Evolutionary conservation across 2,888 invertebrate species (phyloP), one percentile per base, ranked within the genome.

Genomic region (Ormyrus nitidulus): DNA sequence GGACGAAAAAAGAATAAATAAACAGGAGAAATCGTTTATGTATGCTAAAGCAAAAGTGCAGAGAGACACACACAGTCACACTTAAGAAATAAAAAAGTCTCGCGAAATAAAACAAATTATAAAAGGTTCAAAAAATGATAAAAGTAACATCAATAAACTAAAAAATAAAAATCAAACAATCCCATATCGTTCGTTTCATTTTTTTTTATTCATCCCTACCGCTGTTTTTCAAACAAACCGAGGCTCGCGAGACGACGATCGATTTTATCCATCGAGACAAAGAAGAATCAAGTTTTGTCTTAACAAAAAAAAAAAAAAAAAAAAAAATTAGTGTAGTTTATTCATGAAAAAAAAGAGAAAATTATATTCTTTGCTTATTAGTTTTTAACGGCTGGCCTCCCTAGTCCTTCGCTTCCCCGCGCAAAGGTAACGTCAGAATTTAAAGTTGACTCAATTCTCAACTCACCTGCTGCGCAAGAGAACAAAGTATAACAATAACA

Each of bases 371-470:
- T 79, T 77, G 34, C 74, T 78, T 74, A 73, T 9, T 73, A 71
- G 53, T 80, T 81, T 73, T 64, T 77, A 89, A 87, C 90, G 89
- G 90, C 90, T 90, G 90, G 90, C 90, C 89, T 90, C 89, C 90
- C 90, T 88, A 88, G 77, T 88, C 87, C 88, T 89, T 89, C 88
- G 89, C 90, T 90, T 90, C 90, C 90, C 90, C 89, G 90, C 89
- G 90, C 89, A 90, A 90, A 89, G 87, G 88, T 83, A 85, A 86
- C 86, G 85, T 89, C 86, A 88, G 86, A 88, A 82, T 82, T 88
- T 86, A 88, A 89, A 89, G 89, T 88, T 90, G 90, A 90, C 86
- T 90, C 89, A 90, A 90, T 88, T 89, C 90, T 90, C 88, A 90
- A 90, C 90, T 90, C 90, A 90, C 90, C 90, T 90, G 90, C 89